Percentiles rank a stretch among this genome's conserved stretches.
Conservation (phyloP, 2,888 invertebrate genomes). For the Mallateleia sp. region DNA sequence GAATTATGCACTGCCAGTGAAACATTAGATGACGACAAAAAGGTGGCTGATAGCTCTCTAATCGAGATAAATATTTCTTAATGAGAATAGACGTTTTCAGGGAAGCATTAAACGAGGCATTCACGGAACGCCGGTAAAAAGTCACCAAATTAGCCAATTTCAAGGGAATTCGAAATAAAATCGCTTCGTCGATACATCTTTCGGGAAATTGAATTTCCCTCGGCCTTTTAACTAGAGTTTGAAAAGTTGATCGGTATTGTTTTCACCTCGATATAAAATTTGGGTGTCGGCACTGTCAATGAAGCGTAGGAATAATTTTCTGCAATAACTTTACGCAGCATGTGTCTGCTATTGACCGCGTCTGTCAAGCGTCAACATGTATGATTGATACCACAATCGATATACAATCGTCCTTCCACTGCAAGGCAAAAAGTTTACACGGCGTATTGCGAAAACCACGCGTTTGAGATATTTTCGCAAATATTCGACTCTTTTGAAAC, state of each 20-base stretch:
- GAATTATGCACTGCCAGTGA: no score
- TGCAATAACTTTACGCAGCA: conserved; percentile 65
- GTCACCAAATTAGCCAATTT: no score
- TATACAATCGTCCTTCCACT: conserved; percentile 52
- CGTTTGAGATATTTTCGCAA: conserved; percentile 46
- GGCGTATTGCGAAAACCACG: conserved; percentile 37
- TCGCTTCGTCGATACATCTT: background rate
- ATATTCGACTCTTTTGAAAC: conserved; percentile 68
- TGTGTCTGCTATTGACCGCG: conserved; percentile 70
- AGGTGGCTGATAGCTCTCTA: conserved; percentile 39
- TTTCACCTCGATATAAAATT: conserved; percentile 22
- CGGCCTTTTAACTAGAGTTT: background rate
- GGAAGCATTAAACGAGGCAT: conserved; percentile 19
- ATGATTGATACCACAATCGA: conserved; percentile 76
- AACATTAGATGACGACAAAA: conserved; percentile 67
- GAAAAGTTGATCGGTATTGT: background rate
- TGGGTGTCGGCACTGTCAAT: conserved; percentile 50
- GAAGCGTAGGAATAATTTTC: conserved; percentile 67
- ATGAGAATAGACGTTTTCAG: conserved; percentile 41
- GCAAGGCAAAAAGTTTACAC: conserved; percentile 60
- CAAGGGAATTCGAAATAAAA: no score
- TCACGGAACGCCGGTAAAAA: no score
- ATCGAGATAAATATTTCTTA: conserved; percentile 64
- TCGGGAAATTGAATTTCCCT: background rate
- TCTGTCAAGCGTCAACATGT: conserved; percentile 66